Evolutionary conservation across 2,797 vertebrate species (phyloP).

Genomic region (Poeciliopsis turneri): DNA sequence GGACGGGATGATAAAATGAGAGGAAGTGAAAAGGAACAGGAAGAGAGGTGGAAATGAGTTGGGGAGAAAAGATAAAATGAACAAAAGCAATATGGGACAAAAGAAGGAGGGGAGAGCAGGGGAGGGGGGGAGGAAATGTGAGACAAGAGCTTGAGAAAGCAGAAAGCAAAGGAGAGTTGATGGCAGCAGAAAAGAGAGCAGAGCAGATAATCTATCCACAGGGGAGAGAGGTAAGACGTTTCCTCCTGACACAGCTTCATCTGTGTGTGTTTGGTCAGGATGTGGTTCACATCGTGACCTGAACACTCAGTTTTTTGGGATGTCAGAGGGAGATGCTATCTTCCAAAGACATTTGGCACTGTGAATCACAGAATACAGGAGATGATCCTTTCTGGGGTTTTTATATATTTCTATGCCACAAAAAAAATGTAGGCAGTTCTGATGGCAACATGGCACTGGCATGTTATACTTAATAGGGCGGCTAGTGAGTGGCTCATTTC

Average conservation of each 20-base stretch:
- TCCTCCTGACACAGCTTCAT: slow-evolving; percentile 48
- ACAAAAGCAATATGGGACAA: not conserved
- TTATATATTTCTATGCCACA: not conserved
- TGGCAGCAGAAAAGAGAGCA: slow-evolving; percentile 31
- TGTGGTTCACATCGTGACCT: not conserved
- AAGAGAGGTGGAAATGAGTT: not conserved
- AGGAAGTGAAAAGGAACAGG: not conserved
- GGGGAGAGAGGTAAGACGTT: slow-evolving; percentile 38
- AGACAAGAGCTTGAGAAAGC: slow-evolving; percentile 32
- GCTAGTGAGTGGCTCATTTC: not conserved
- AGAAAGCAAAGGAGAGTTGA: slow-evolving; percentile 25
- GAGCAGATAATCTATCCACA: slow-evolving; percentile 46
- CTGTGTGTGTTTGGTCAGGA: slow-evolving; percentile 20
- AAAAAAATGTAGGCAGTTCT: not conserved
- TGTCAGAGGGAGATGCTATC: not conserved
- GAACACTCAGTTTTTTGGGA: not conserved
- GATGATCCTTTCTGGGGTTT: not conserved
- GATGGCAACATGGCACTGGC: not conserved
- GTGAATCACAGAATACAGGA: too few relatives aligned
- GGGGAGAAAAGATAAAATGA: not conserved
- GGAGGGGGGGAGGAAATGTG: slow-evolving; percentile 24
- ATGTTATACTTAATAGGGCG: not conserved
- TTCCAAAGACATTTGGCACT: not conserved
- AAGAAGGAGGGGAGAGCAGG: not conserved
- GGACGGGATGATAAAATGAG: not conserved